phyloP scores from a whole-genome alignment of 2,797 vertebrate genomes.

The Megalops cyprinoides region DNA sequence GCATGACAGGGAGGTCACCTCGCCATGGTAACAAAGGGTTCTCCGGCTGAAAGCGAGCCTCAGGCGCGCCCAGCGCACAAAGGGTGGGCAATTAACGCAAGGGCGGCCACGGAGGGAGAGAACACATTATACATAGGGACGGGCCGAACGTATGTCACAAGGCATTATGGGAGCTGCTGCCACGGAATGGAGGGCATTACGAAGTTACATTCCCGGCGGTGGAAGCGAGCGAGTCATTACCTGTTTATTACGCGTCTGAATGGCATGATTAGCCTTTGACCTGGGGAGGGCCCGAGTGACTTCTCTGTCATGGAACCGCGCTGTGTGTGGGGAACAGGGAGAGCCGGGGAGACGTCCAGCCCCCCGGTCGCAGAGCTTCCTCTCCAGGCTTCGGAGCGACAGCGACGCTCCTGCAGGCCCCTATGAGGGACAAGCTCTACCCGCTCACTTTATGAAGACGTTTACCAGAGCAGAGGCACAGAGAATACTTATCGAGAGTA shows the following conservation, averaged over 20 bases:
- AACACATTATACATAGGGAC: not conserved
- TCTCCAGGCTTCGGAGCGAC: not conserved
- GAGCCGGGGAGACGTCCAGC: too few relatives aligned
- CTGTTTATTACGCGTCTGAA: not conserved
- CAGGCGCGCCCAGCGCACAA: too few relatives aligned
- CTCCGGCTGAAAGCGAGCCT: not conserved
- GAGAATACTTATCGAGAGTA: not conserved
- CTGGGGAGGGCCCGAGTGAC: not conserved
- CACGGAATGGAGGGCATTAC: not conserved
- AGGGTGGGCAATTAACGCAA: not conserved
- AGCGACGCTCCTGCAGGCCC: not conserved
- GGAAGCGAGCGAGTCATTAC: not conserved
- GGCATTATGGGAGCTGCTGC: not conserved
- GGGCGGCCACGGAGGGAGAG: not conserved
- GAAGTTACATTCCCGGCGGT: not conserved
- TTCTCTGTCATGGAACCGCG: not conserved
- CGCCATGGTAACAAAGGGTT: constrained; percentile 3
- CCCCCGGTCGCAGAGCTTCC: not conserved
- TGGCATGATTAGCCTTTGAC: not conserved
- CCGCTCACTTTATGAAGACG: not conserved
- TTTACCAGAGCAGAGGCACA: not conserved
- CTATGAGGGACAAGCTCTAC: not conserved
- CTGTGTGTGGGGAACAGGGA: not conserved
- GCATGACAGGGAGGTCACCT: too few relatives aligned
- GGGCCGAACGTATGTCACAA: not conserved